phyloP scores from a whole-genome alignment of 2,113 vertebrate genomes.

The Anas platyrhynchos region DNA sequence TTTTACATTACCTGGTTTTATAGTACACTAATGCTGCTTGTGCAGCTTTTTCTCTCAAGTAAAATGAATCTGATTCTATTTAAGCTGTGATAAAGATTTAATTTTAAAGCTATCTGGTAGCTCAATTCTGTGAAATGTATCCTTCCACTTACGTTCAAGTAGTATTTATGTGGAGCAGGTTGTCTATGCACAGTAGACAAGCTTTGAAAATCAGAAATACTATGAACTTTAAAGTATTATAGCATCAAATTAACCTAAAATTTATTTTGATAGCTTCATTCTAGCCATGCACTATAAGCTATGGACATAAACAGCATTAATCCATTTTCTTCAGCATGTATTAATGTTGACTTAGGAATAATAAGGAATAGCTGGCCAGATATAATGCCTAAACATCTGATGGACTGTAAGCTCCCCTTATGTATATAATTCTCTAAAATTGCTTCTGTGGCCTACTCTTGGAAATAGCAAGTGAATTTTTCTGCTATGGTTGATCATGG shows the following conservation, averaged over 20 bases:
- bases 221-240: background rate
- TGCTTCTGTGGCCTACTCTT: background rate
- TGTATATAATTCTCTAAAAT: background rate
- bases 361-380: background rate
- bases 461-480: background rate
- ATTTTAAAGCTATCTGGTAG: background rate
- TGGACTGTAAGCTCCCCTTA: background rate
- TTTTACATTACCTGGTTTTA: background rate
- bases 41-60: background rate
- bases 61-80: background rate
- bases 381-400: background rate
- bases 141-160: background rate
- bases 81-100: background rate
- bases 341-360: background rate
- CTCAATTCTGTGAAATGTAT: background rate
- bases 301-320: background rate
- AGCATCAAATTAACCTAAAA: background rate
- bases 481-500: background rate
- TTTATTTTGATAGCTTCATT: background rate
- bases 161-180: background rate
- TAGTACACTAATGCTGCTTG: background rate
- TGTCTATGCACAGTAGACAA: background rate
- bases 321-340: background rate
- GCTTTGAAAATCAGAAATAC: background rate
- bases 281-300: background rate